phyloP scores from a whole-genome alignment of 2,888 invertebrate genomes.

The Cordylochernes scorpioides region DNA sequence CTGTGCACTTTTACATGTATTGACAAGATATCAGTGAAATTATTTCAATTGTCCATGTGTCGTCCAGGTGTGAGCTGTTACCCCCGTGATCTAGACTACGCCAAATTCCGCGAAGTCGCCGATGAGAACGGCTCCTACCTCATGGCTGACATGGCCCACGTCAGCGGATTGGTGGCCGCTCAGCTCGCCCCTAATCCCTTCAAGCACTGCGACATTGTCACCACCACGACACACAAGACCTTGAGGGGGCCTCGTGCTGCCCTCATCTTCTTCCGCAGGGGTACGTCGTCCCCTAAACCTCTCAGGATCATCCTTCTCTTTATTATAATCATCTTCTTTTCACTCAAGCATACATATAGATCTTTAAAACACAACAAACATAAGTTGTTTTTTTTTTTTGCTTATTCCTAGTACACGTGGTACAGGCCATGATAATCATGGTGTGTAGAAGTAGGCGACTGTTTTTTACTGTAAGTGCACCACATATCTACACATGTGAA shows the following conservation, averaged over 20 bases:
- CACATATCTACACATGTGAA: too few relatives aligned
- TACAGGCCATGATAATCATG: too few relatives aligned
- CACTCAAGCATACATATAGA: too few relatives aligned
- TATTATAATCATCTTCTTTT: too few relatives aligned
- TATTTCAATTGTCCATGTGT: too few relatives aligned
- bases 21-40: too few relatives aligned
- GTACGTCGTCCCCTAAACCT: conserved; percentile 17
- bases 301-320: conserved; percentile 19
- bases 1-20: too few relatives aligned
- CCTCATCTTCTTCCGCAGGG: conserved; percentile 30
- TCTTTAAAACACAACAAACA: too few relatives aligned
- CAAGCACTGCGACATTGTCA: conserved; percentile 31
- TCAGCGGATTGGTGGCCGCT: conserved; percentile 31
- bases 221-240: conserved; percentile 34
- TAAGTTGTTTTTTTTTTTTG: too few relatives aligned
- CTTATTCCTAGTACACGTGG: too few relatives aligned
- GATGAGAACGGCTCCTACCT: conserved; percentile 27
- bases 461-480: too few relatives aligned
- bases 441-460: too few relatives aligned
- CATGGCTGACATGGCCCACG: conserved; percentile 35
- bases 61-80: conserved; percentile 24
- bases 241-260: conserved; percentile 31
- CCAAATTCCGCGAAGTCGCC: conserved; percentile 27
- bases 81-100: conserved; percentile 28
- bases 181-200: conserved; percentile 30